These are phyloP conservation scores for Nasua narica DNA, from an alignment of 2,797 vertebrate genomes.

Conservation along the genomic window DNA sequence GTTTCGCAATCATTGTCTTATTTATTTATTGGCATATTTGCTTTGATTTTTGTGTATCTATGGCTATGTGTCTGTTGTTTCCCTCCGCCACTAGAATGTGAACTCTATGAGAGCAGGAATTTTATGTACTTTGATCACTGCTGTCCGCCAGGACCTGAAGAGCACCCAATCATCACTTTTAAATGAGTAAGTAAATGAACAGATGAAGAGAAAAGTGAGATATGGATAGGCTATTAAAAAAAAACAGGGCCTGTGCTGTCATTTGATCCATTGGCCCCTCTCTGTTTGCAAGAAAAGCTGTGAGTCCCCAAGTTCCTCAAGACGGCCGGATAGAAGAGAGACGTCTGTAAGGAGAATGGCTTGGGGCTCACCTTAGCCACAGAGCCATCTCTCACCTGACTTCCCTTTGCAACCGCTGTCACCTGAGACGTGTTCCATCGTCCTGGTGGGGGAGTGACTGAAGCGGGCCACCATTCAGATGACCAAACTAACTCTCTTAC, in stretches of 20 bases:
- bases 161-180: not conserved
- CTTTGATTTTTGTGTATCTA: not conserved
- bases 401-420: not conserved
- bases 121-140: not conserved
- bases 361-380: not conserved
- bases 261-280: not conserved
- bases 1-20: not conserved
- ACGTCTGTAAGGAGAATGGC: not conserved
- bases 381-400: not conserved
- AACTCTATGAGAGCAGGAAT: not conserved
- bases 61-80: not conserved
- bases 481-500: not conserved
- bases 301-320: not conserved
- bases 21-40: not conserved
- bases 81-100: not conserved
- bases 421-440: not conserved
- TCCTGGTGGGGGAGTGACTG: too few species aligned
- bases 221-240: not conserved
- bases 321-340: not conserved
- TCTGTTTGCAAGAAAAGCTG: conserved; percentile 4
- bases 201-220: not conserved
- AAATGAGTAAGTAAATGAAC: not conserved
- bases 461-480: not conserved
- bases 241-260: not conserved
- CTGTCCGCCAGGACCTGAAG: not conserved